A percentile compares a stretch with the other conserved stretches of the same genome.
These are phyloP conservation scores for Clarias platycephalus DNA, from an alignment of 2,797 vertebrate genomes.

Conservation along the genomic window DNA sequence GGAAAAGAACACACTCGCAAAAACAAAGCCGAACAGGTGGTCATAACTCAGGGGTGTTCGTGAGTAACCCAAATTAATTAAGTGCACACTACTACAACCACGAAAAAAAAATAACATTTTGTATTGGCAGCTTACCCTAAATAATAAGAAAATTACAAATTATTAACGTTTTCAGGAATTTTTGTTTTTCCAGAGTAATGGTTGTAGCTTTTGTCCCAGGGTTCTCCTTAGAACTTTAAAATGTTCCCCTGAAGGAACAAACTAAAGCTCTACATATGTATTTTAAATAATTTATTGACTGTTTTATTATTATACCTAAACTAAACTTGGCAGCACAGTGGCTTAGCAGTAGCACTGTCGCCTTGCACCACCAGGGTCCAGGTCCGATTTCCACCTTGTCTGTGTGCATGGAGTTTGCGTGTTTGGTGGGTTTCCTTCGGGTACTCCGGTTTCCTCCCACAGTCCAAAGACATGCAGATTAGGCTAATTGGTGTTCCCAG, in stretches of 20 bases:
- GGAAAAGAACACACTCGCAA: slow-evolving; percentile 16
- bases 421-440: too few relatives aligned
- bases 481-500: too few relatives aligned
- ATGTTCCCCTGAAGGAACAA: background rate
- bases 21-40: background rate
- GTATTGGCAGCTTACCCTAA: background rate
- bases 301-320: background rate
- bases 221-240: background rate
- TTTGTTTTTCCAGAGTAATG: background rate
- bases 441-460: too few relatives aligned
- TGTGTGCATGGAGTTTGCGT: too few relatives aligned
- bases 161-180: background rate
- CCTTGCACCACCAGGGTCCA: too few relatives aligned
- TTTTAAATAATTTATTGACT: background rate
- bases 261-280: background rate
- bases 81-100: background rate
- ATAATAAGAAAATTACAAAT: background rate
- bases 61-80: background rate
- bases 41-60: background rate
- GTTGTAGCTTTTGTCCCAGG: background rate
- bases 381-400: too few relatives aligned
- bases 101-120: background rate
- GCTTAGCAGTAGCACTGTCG: too few relatives aligned
- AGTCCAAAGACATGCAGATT: too few relatives aligned
- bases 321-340: background rate